A percentile compares a stretch with the other conserved stretches of the same genome.
Conservation (phyloP, 2,797 vertebrate species). For the Synanceia verrucosa region DNA sequence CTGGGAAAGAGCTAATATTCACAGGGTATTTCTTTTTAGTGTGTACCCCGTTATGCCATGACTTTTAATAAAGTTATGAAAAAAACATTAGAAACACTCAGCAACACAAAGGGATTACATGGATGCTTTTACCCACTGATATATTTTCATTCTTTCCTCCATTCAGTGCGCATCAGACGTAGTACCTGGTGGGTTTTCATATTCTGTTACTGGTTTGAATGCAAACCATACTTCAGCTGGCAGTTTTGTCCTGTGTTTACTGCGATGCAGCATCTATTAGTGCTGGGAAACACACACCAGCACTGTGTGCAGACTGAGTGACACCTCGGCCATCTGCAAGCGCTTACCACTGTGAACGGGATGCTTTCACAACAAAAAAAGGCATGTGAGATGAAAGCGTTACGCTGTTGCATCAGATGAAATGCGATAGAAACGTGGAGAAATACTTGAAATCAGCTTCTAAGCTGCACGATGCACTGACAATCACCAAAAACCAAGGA, state of each 20-base stretch:
- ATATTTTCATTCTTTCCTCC: fast-evolving
- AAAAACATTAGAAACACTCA: background rate
- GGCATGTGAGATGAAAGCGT: background rate
- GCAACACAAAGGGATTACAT: background rate
- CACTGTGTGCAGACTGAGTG: constrained; percentile 18
- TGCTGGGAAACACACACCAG: constrained; percentile 39
- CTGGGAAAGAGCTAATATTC: constrained; percentile 24
- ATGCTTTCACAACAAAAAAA: constrained; percentile 9
- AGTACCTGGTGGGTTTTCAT: background rate
- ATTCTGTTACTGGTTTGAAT: background rate
- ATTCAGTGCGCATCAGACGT: background rate
- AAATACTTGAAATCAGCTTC: background rate
- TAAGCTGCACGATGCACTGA: background rate
- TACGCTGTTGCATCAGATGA: background rate
- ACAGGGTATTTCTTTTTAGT: background rate
- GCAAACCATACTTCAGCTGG: background rate
- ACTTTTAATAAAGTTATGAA: background rate
- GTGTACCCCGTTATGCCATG: background rate
- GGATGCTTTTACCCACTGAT: background rate
- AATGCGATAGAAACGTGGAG: background rate
- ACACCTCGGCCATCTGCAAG: constrained; percentile 52
- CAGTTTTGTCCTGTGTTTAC: constrained; percentile 18
- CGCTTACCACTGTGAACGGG: constrained; percentile 28
- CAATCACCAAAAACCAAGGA: background rate
- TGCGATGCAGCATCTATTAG: constrained; percentile 14